Evolutionary conservation across 2,113 vertebrate genomes (phyloP), one percentile per base, ranked within the genome.

Genomic region (Calyptomena viridis): DNA sequence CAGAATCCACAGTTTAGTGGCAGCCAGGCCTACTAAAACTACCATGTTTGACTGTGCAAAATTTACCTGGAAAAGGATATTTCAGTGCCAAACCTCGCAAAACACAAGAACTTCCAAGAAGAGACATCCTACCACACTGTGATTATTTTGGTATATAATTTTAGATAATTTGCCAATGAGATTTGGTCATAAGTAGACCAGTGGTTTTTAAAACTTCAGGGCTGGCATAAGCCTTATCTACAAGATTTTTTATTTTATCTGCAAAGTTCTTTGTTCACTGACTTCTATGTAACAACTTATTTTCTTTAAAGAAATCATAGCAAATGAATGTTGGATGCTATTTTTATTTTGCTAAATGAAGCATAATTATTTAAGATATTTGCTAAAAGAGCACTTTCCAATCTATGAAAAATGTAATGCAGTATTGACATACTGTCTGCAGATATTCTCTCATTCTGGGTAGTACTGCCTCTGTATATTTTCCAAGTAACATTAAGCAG

Each of bases 311-410:
- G 56, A 96, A 95, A 93, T 81, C 66, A 68, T 84, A 96, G 77
- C 82, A 96, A 90, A 84, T 95, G 96, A 94, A 95, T 86, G 59
- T 42, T 95, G 91, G 78, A 93, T 96, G 86, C 52, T 97, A 94
- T 96, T 97, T 96, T 97, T 97, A 93, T 94, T 93, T 89, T 93
- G 77, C 62, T 80, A 97, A 95, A 96, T 87, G 91, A 96, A 95
- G 25, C 46, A 55, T 90, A 94, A 94, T 93, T 97, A 95, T 96
- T 97, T 94, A 77, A 91, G 97, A 69, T 35, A 33, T 87, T 94
- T 93, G 92, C 88, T 89, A 82, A 90, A 94, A 95, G 92, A 96
- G 46, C 68, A 56, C 50, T 95, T 94, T 85, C 46, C 78, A 97
- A 88, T 69, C 69, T 88, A 90, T 91, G 82, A 87, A 94, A 96